Evolutionary conservation across 1,140 invertebrate genomes (phyloP).

Genomic region (Sycophaga agraensis): DNA sequence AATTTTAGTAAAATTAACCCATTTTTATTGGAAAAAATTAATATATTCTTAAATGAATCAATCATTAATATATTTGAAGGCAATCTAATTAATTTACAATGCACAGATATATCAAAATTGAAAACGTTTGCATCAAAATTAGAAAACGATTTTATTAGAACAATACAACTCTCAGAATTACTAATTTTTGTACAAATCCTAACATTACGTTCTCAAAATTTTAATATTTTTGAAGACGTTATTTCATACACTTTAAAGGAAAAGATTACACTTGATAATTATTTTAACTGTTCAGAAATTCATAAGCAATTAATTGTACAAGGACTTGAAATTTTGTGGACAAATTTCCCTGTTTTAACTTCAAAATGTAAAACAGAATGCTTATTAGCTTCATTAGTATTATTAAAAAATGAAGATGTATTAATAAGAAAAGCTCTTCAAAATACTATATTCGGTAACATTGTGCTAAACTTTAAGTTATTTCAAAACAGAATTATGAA

Average conservation of each 20-base stretch:
- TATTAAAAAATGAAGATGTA: slow-evolving; percentile 36
- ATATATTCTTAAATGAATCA: slow-evolving; percentile 1
- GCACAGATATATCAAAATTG: slow-evolving; percentile 3
- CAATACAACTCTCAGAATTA: not conserved
- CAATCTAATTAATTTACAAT: not conserved
- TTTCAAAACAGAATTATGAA: not conserved
- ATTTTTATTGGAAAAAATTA: slow-evolving; percentile 6
- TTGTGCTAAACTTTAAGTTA: slow-evolving; percentile 6
- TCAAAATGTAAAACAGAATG: slow-evolving; percentile 8
- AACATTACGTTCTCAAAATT: not conserved
- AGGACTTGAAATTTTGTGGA: slow-evolving; percentile 24
- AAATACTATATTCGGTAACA: not conserved
- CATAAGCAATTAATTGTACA: not conserved
- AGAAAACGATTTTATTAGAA: not conserved
- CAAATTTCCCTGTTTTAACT: slow-evolving; percentile 23
- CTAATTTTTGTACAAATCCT: not conserved
- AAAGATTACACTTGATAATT: slow-evolving; percentile 6
- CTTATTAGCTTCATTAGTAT: slow-evolving; percentile 32
- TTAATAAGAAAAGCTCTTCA: slow-evolving; percentile 29
- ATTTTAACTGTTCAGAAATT: slow-evolving; percentile 9
- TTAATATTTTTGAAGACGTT: slow-evolving; percentile 13
- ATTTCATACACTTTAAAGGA: not conserved
- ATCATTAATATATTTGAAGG: not conserved
- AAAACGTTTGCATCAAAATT: slow-evolving; percentile 2
- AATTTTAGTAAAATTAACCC: not conserved